Percentiles rank a stretch among this genome's conserved stretches.
phyloP scores from a whole-genome alignment of 1,140 invertebrate species.

The Drosophila serrata region DNA sequence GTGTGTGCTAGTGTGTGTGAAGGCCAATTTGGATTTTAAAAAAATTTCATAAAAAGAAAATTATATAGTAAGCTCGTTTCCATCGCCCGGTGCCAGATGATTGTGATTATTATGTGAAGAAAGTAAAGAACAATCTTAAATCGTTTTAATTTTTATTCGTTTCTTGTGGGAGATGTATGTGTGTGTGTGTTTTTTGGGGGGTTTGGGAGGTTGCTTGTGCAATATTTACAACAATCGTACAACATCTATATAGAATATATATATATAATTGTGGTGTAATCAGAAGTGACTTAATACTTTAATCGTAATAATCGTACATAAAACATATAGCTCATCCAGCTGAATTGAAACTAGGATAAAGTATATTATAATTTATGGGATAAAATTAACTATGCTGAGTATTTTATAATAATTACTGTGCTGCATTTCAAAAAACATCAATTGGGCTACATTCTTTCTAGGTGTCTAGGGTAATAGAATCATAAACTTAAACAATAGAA shows the following conservation, averaged over 20 bases:
- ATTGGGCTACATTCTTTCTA: slow-evolving; percentile 43
- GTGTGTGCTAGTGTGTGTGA: slow-evolving; percentile 10
- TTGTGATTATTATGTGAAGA: slow-evolving; percentile 1
- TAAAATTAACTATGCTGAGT: slow-evolving; percentile 63
- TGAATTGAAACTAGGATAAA: slow-evolving; percentile 33
- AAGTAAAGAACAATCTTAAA: not conserved
- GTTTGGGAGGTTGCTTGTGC: no score
- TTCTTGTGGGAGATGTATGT: slow-evolving; percentile 18
- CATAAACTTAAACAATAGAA: slow-evolving; percentile 28
- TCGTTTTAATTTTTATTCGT: slow-evolving; percentile 38
- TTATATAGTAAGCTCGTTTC: slow-evolving; percentile 36
- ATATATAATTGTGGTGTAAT: slow-evolving; percentile 54
- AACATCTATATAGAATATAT: slow-evolving; percentile 42
- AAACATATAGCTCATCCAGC: slow-evolving; percentile 52
- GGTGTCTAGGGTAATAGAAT: slow-evolving; percentile 25
- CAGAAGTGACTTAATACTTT: slow-evolving; percentile 73
- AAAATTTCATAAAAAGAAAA: slow-evolving; percentile 2
- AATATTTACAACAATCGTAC: slow-evolving; percentile 73
- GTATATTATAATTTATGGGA: slow-evolving; percentile 9
- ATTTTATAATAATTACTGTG: slow-evolving; percentile 79
- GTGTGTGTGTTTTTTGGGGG: slow-evolving; percentile 1
- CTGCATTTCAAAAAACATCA: slow-evolving; percentile 53
- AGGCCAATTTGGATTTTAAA: slow-evolving; percentile 20
- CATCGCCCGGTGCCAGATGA: slow-evolving; percentile 49
- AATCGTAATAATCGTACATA: slow-evolving; percentile 59